Percentiles rank a stretch among this genome's conserved stretches.
These are phyloP conservation scores for Pseudorhiza aurosa DNA, from an alignment of 30 jellyfish, hydroid and myxozoan species.

Conservation along the genomic window DNA sequence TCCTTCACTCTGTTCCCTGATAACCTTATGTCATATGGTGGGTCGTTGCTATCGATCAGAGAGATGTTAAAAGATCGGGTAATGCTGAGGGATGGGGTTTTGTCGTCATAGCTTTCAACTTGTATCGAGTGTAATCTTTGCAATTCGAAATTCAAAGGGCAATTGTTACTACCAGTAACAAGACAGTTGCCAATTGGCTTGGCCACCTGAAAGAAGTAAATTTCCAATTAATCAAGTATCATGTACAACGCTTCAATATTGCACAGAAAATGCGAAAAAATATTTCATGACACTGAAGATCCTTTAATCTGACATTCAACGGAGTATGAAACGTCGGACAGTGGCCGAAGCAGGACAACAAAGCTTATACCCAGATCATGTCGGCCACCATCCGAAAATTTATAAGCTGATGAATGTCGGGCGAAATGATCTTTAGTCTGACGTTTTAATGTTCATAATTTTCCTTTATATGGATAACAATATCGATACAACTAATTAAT, in stretches of 20 bases:
- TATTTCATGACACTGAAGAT: too few relatives aligned
- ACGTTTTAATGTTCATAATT: too few relatives aligned
- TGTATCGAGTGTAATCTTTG: slow-evolving; percentile 1
- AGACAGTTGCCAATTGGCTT: slow-evolving; percentile 50
- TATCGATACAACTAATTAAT: too few relatives aligned
- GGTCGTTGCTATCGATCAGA: slow-evolving; percentile 64
- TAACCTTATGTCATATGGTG: slow-evolving; percentile 60
- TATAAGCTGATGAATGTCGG: too few relatives aligned
- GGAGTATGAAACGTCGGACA: too few relatives aligned
- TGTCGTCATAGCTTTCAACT: slow-evolving; percentile 73
- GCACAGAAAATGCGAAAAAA: neutral
- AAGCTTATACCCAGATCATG: too few relatives aligned
- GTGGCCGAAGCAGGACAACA: too few relatives aligned
- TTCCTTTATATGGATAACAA: too few relatives aligned
- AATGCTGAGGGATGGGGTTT: slow-evolving; percentile 63
- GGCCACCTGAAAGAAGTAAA: slow-evolving; percentile 37
- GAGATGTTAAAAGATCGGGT: slow-evolving; percentile 54
- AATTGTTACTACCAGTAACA: slow-evolving; percentile 28
- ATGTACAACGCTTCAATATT: neutral
- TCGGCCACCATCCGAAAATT: too few relatives aligned
- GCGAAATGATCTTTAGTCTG: too few relatives aligned
- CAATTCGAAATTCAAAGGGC: slow-evolving; percentile 79
- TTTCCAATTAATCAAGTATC: neutral
- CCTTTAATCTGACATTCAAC: too few relatives aligned
- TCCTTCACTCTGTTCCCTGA: slow-evolving; percentile 67